Base-by-base conservation (phyloP, 2,797 vertebrate species). In the Psittacula echo region DNA sequence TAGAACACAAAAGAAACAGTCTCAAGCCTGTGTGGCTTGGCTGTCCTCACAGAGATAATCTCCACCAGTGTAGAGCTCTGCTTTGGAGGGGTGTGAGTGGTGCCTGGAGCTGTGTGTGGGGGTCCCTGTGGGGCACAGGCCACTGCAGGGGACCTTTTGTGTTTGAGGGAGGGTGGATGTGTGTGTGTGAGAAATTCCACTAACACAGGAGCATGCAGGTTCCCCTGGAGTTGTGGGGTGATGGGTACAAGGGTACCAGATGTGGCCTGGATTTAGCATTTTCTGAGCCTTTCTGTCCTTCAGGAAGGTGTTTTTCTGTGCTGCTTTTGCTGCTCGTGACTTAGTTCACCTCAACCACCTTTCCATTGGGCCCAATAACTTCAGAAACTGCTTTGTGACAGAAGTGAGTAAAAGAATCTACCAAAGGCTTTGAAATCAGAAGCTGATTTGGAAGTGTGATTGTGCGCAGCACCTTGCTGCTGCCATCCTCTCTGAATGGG, bases 341-440 rank as follows among this genome's bases (percentile, higher is more conserved):
- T 90, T 85, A 72, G 41, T 71, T 66, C 78, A 10, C 56, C 34
- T 84, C 39, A 85, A 89, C 19, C 11, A 18, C 0, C 5, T 34
- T 68, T 68, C 61, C 84, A 37, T 90, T 70, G 65, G 70, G 51
- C 56, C 74, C 64, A 47, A 76, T 10, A 61, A 61, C 79, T 85
- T 89, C 45, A 94, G 83, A 81, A 95, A 50, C 48, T 50, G 34
- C 56, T 61, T 68, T 71, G 72, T 80, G 78, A 42, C 66, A 71
- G 93, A 79, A 89, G 18, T 11, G 20, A 82, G 37, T 60, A 67
- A 51, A 85, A 81, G 47, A 74, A 85, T 72, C 87, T 29, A 67
- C 94, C 85, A 84, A 78, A 93, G 87, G 90, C 94, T 96, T 95
- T 94, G 89, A 93, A 91, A 76, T 77, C 4, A 22, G 77, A 56